phyloP scores from a whole-genome alignment of 2,797 vertebrate species.

The Odontamblyopus lacepedii region DNA sequence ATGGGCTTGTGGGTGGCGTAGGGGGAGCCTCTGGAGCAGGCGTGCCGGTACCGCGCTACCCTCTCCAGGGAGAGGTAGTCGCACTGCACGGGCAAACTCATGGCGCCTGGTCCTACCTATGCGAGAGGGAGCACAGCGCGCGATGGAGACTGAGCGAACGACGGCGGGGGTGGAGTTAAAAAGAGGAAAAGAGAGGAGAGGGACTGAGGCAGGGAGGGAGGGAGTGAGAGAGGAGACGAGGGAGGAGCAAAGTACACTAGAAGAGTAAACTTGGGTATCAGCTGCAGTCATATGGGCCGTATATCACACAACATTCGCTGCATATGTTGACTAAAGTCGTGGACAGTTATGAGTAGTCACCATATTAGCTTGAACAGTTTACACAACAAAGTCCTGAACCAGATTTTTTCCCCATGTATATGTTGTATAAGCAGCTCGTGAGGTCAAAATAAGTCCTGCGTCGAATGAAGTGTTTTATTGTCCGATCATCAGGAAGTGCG shows the following conservation, averaged over 20 bases:
- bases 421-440: no score
- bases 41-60: slow-evolving; percentile 84
- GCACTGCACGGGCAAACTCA: slow-evolving; percentile 89
- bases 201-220: slow-evolving; percentile 22
- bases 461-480: no score
- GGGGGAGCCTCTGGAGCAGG: slow-evolving; percentile 85
- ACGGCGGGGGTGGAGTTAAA: slow-evolving; percentile 46
- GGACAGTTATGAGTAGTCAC: not conserved
- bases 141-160: slow-evolving; percentile 24
- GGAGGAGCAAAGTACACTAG: slow-evolving; percentile 59
- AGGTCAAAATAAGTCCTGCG: no score
- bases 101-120: slow-evolving; percentile 46
- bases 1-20: slow-evolving; percentile 93
- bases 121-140: not conserved
- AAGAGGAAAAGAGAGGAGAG: slow-evolving; percentile 18
- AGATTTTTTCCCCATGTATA: no score
- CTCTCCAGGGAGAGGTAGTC: slow-evolving; percentile 86
- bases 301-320: not conserved
- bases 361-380: not conserved
- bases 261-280: slow-evolving; percentile 44
- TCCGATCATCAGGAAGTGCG: no score
- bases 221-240: slow-evolving; percentile 24
- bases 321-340: slow-evolving; percentile 4
- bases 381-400: no score
- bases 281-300: slow-evolving; percentile 24